These are phyloP conservation scores for Agrochola macilenta DNA, from an alignment of 2,888 invertebrate species.

Conservation along the genomic window DNA sequence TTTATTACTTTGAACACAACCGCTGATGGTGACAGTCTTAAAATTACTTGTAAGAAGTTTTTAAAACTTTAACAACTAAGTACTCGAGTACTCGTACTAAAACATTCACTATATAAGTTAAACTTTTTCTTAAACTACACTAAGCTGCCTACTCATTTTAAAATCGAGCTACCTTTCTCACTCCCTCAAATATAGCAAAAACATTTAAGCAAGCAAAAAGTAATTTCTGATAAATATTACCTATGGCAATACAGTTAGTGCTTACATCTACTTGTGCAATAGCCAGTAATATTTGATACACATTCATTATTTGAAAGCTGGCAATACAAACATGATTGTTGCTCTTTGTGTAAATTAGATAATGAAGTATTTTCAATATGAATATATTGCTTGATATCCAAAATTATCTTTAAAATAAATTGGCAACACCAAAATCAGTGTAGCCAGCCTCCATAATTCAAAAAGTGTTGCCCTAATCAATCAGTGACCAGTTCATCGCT, in stretches of 20 bases:
- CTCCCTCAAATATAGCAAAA: background rate
- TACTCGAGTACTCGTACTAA: too few species aligned
- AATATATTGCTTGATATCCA: background rate
- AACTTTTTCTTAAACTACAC: slow-evolving; percentile 12
- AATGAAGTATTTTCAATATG: background rate
- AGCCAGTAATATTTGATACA: background rate
- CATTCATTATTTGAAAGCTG: background rate
- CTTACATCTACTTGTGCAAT: background rate
- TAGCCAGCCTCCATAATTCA: slow-evolving; percentile 1
- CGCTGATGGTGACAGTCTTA: slow-evolving; percentile 59
- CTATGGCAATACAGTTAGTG: background rate
- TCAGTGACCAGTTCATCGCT: slow-evolving; percentile 90
- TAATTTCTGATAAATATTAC: background rate
- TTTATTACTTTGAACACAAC: slow-evolving; percentile 49
- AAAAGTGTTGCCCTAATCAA: slow-evolving; percentile 22
- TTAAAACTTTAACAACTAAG: background rate
- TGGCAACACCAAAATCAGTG: slow-evolving; percentile 2
- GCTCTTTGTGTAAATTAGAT: background rate
- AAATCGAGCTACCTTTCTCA: background rate
- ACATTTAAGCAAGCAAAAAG: background rate
- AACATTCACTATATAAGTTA: background rate
- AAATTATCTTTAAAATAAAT: background rate
- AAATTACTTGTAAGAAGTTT: background rate
- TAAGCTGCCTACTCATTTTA: background rate
- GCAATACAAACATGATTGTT: slow-evolving; percentile 4